Percentiles rank a stretch among this genome's conserved stretches.
phyloP scores from a whole-genome alignment of 2,113 vertebrate genomes.

The Ursus arctos region DNA sequence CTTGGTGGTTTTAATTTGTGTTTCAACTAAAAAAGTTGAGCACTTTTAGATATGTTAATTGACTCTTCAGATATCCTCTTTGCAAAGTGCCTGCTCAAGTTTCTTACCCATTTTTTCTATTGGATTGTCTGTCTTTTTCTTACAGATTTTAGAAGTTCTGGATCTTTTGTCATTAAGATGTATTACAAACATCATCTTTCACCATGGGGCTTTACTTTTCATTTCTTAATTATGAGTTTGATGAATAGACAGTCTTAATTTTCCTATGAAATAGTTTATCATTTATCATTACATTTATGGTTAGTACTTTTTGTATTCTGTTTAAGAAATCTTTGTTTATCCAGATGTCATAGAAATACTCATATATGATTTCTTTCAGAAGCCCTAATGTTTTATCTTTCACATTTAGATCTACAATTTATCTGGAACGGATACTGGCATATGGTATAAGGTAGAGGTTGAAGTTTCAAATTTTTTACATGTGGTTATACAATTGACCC shows the following conservation, averaged over 20 bases:
- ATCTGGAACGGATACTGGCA: neutral
- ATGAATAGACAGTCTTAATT: constrained; percentile 25
- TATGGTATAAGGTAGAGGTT: neutral
- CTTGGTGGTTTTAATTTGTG: neutral
- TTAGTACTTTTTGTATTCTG: neutral
- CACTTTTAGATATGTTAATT: neutral
- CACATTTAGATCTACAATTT: neutral
- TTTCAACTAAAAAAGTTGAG: constrained; percentile 19
- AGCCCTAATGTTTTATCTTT: neutral
- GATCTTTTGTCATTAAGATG: neutral
- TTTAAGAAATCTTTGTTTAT: neutral
- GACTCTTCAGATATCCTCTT: neutral
- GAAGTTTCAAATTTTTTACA: neutral
- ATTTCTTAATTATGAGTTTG: constrained; percentile 16
- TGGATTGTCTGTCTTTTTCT: neutral
- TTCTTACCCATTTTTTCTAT: neutral
- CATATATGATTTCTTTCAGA: neutral
- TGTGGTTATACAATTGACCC: neutral
- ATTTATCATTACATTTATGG: neutral
- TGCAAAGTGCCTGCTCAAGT: neutral
- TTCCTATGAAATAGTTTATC: neutral
- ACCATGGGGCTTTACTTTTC: neutral
- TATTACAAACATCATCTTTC: neutral
- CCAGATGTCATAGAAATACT: neutral
- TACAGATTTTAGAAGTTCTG: neutral